Base-by-base conservation (phyloP, 1,140 invertebrate species). In the Trachymyrmex cornetzi region DNA sequence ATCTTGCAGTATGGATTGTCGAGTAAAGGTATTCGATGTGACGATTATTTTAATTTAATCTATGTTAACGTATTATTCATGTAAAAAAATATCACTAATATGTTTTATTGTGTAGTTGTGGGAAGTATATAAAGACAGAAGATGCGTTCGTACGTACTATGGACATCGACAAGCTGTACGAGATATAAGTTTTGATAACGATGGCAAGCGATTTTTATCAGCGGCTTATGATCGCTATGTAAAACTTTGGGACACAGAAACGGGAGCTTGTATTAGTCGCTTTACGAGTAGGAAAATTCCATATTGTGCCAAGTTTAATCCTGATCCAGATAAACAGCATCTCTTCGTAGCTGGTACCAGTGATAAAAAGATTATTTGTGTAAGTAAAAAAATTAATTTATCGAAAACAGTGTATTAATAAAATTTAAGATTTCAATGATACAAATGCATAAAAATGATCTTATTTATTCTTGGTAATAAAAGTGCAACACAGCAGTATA, bases 241-340 rank as follows among this genome's bases (percentile, higher is more conserved):
- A 72, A 99, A 99, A 96, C 95, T 99, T 55, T 99, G 99, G 99
- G 99, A 99, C 94, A 99, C 99, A 0, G 99, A 99, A 96, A 99
- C 98, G 71, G 99, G 99, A 14, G 97, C 98, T 90, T 99, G 98
- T 92, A 96, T 99, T 44, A 97, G 97, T n/a, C 96, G 98, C 67
- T 99, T 99, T 95, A 99, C 98, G 1, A 99, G 98, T 75, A 96
- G 98, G 71, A 99, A 99, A 95, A 98, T 99, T 88, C 98, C 99
- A 0, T 99, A 99, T 95, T 99, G 99, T 95, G 98, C 98, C 12
- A 99, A 99, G 96, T 99, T 99, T 94, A 98, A 99, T 96, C 99
- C 99, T 0, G 99, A 99, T 93, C 97, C 97, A 48, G 99, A 99
- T 91, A 99, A 99, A 91, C 99, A 99, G 93, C 97, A 99, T 96